Evolutionary conservation across 2,113 vertebrate species (phyloP).

Genomic region (Misgurnus anguillicaudatus): DNA sequence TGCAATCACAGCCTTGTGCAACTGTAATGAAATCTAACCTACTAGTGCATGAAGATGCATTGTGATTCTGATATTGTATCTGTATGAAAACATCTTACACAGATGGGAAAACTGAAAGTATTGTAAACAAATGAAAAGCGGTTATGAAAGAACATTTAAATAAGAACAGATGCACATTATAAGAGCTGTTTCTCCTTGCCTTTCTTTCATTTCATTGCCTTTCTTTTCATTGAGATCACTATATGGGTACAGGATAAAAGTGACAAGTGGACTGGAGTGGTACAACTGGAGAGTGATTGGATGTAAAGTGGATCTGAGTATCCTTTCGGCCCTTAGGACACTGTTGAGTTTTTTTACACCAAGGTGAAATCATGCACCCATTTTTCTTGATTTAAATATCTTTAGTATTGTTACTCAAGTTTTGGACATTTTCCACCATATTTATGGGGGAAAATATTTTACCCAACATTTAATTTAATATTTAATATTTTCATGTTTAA

Average conservation of each 20-base stretch:
- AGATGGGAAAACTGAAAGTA: not conserved
- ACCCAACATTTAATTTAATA: not conserved
- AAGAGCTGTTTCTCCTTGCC: not conserved
- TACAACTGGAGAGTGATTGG: conserved; percentile 18
- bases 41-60: conserved; percentile 24
- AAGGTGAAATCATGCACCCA: not conserved
- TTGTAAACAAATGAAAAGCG: not conserved
- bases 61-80: conserved; percentile 25
- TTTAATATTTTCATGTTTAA: too few species aligned
- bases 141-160: not conserved
- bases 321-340: conserved; percentile 7
- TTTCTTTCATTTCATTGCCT: not conserved
- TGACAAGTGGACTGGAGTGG: conserved; percentile 1
- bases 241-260: not conserved
- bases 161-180: not conserved
- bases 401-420: too few species aligned
- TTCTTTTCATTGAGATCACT: not conserved
- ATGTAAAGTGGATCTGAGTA: conserved; percentile 19
- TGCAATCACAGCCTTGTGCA: not conserved
- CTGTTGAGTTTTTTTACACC: not conserved
- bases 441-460: not conserved
- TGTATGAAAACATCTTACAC: conserved; percentile 14
- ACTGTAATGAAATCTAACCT: conserved; percentile 26
- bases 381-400: not conserved
- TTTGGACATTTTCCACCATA: not conserved